Conservation (phyloP, 2,888 invertebrate genomes). For the Drosophila melanosoma region DNA sequence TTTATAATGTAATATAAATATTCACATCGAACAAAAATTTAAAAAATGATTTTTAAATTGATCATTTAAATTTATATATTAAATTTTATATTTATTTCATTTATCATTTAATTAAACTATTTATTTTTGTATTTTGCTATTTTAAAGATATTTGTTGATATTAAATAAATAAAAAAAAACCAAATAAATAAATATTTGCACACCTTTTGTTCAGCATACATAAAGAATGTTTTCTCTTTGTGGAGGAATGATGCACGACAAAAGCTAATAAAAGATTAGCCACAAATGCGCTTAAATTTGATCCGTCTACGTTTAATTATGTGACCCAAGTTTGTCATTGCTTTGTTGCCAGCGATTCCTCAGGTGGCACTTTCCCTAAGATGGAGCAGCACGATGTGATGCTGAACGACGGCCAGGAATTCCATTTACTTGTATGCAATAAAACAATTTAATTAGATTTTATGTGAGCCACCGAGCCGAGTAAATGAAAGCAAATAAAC, state of each 20-base stretch:
- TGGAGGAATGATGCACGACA: constrained; percentile 11
- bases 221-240: not conserved
- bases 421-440: constrained; percentile 67
- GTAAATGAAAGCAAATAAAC: constrained; percentile 79
- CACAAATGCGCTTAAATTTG: constrained; percentile 44
- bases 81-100: not conserved
- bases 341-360: constrained; percentile 28
- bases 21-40: not conserved
- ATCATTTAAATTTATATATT: not conserved
- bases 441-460: constrained; percentile 80
- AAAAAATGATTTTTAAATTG: not conserved
- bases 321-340: constrained; percentile 3
- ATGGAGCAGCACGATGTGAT: constrained; percentile 1
- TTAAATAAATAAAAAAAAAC: not conserved
- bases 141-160: not conserved
- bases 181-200: not conserved
- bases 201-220: not conserved
- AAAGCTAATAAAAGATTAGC: constrained; percentile 69
- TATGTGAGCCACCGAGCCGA: constrained; percentile 60
- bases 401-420: constrained; percentile 55
- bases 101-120: not conserved
- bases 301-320: constrained; percentile 56
- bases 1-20: not conserved
- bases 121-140: not conserved
- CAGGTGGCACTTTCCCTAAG: constrained; percentile 6